A percentile compares a stretch with the other conserved stretches of the same genome.
Evolutionary conservation across 1,140 invertebrate species (phyloP).

Genomic region (Drosophila tsacasi): DNA sequence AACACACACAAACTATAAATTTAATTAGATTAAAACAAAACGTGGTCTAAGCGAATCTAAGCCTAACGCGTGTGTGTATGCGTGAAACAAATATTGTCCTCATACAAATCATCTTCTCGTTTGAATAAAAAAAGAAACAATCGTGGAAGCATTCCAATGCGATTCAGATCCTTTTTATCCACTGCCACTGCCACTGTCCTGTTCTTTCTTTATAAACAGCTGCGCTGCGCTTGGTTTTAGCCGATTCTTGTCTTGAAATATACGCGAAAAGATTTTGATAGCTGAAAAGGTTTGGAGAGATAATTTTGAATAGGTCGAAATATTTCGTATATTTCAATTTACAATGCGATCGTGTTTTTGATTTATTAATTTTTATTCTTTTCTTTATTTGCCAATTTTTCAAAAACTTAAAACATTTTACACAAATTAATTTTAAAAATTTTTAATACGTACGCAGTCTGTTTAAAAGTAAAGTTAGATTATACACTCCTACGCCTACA

Average conservation of each 20-base stretch:
- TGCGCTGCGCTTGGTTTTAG: conserved; percentile 47
- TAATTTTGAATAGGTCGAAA: conserved; percentile 70
- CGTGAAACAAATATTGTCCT: conserved; percentile 42
- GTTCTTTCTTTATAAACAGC: conserved; percentile 67
- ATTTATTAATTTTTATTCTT: conserved; percentile 84
- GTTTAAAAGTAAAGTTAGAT: conserved; percentile 84
- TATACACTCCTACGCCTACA: conserved; percentile 79
- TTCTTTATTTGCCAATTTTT: conserved; percentile 84
- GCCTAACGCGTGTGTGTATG: conserved; percentile 47
- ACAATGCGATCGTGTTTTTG: conserved; percentile 57
- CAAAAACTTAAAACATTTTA: conserved; percentile 84
- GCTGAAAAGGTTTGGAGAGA: conserved; percentile 55
- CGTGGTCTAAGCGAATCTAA: conserved; percentile 32
- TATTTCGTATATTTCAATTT: conserved; percentile 60
- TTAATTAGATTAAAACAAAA: conserved; percentile 45
- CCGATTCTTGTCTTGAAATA: conserved; percentile 67
- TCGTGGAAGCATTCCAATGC: conserved; percentile 33
- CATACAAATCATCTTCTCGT: conserved; percentile 16
- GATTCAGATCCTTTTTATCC: conserved; percentile 39
- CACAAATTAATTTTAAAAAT: conserved; percentile 83
- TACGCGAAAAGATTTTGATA: conserved; percentile 42
- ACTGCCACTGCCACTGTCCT: conserved; percentile 31
- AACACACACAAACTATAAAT: conserved; percentile 80
- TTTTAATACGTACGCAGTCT: conserved; percentile 84
- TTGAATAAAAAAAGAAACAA: conserved; percentile 26